These are phyloP conservation scores for Zaprionus ghesquierei DNA, from an alignment of 1,140 invertebrate species.

Conservation along the genomic window DNA sequence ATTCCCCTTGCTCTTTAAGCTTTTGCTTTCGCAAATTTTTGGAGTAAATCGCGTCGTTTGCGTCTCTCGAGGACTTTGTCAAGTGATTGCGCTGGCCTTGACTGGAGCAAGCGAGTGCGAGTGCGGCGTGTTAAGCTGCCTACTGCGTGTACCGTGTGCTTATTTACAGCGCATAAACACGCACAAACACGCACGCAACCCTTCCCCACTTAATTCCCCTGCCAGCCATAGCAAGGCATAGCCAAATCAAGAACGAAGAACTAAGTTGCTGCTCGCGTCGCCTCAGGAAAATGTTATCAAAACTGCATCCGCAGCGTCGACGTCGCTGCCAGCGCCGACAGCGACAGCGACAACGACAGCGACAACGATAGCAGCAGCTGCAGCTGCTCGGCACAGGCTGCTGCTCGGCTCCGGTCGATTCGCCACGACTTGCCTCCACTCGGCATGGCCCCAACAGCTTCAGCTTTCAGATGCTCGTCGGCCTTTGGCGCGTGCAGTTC, in stretches of 20 bases:
- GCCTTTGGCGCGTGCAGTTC: conserved; percentile 74
- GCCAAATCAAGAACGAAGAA: conserved; percentile 56
- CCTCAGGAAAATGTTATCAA: conserved; percentile 74
- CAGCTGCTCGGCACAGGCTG: conserved; percentile 2
- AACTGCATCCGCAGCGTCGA: conserved; percentile 67
- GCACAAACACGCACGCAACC: conserved; percentile 2
- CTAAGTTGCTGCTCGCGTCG: conserved; percentile 3
- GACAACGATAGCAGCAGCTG: neutral
- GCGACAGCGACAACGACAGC: conserved; percentile 1
- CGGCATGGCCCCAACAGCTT: conserved; percentile 10
- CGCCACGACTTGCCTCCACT: neutral
- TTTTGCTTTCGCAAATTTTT: neutral
- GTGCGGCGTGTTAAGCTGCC: conserved; percentile 31
- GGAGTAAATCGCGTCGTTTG: conserved; percentile 1
- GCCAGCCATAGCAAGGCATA: neutral
- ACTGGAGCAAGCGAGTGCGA: conserved; percentile 1
- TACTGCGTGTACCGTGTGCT: conserved; percentile 39
- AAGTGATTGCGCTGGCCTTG: conserved; percentile 25
- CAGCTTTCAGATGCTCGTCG: conserved; percentile 72
- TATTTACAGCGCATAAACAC: conserved; percentile 12
- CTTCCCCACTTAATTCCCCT: neutral
- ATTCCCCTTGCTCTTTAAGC: neutral
- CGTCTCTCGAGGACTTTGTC: neutral
- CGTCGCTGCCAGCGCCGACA: conserved; percentile 1
- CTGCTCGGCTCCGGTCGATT: conserved; percentile 9